Evolutionary conservation across 1,140 invertebrate genomes (phyloP).

Genomic region (Amyelois transitella): DNA sequence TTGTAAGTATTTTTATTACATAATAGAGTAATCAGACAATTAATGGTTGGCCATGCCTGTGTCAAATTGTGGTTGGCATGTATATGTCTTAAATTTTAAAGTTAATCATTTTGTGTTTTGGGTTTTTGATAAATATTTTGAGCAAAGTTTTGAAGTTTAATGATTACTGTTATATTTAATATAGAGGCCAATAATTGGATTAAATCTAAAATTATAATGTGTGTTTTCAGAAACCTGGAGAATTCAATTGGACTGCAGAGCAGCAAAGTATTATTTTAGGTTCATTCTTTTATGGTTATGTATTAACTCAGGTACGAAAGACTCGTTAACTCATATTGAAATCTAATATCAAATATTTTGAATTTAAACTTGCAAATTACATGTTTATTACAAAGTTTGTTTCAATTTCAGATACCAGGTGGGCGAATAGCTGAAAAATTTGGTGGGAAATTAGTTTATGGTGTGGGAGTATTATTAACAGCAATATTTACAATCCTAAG

Average conservation of each 20-base stretch:
- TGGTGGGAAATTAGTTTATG: conserved; percentile 88
- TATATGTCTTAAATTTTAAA: no score
- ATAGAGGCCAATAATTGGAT: no score
- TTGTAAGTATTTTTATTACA: conserved; percentile 65
- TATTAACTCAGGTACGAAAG: conserved; percentile 85
- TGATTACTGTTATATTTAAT: no score
- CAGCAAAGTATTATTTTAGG: conserved; percentile 88
- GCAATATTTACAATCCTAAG: conserved; percentile 85
- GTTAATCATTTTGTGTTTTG: no score
- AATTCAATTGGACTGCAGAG: conserved; percentile 85
- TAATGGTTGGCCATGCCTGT: no score
- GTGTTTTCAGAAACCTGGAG: conserved; percentile 77
- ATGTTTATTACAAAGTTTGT: not conserved
- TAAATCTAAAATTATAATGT: conserved; percentile 1
- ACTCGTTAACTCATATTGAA: no score
- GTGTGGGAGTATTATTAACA: conserved; percentile 83
- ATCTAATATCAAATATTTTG: no score
- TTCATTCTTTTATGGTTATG: conserved; percentile 91
- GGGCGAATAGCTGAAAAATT: conserved; percentile 86
- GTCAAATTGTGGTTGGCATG: no score
- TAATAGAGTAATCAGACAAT: no score
- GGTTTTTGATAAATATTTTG: no score
- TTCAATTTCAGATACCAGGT: conserved; percentile 79
- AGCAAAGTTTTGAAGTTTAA: no score
- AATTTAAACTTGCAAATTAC: no score